Evolutionary conservation across 2,797 vertebrate species (phyloP).

Genomic region (Carapus acus): DNA sequence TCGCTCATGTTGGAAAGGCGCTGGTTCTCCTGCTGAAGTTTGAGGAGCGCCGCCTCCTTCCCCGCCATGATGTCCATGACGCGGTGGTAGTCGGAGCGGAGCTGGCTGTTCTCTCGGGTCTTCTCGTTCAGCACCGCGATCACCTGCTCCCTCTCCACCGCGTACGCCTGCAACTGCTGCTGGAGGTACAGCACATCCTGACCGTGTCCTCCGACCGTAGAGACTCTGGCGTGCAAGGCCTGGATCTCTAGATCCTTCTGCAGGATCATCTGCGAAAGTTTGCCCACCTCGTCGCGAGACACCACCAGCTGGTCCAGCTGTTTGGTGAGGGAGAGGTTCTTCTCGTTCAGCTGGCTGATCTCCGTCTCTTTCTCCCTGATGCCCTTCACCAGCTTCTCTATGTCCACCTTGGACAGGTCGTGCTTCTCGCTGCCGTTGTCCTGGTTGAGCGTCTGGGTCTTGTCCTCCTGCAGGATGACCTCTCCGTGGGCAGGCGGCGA

Average conservation of each 20-base stretch:
- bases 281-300: conserved; percentile 87
- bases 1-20: conserved; percentile 79
- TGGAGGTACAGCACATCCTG: conserved; percentile 88
- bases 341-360: conserved; percentile 91
- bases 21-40: conserved; percentile 91
- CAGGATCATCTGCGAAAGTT: conserved; percentile 86
- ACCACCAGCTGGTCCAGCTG: conserved; percentile 85
- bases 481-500: conserved; percentile 57
- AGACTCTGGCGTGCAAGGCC: conserved; percentile 82
- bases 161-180: conserved; percentile 89
- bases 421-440: conserved; percentile 96
- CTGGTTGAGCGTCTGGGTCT: conserved; percentile 80
- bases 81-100: conserved; percentile 88
- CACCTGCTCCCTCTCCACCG: conserved; percentile 87
- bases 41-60: conserved; percentile 87
- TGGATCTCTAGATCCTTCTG: conserved; percentile 96
- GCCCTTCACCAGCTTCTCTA: conserved; percentile 85
- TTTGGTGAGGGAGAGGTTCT: conserved; percentile 83
- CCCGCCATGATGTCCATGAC: conserved; percentile 90
- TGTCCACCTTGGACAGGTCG: conserved; percentile 93
- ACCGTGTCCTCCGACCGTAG: conserved; percentile 66
- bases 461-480: conserved; percentile 86
- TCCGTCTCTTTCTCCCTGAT: conserved; percentile 96
- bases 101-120: conserved; percentile 89
- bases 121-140: conserved; percentile 93